Evolutionary conservation across 2,797 vertebrate species (phyloP), one percentile per base, ranked within the genome.

Genomic region (Gymnoscopelus microlampas): DNA sequence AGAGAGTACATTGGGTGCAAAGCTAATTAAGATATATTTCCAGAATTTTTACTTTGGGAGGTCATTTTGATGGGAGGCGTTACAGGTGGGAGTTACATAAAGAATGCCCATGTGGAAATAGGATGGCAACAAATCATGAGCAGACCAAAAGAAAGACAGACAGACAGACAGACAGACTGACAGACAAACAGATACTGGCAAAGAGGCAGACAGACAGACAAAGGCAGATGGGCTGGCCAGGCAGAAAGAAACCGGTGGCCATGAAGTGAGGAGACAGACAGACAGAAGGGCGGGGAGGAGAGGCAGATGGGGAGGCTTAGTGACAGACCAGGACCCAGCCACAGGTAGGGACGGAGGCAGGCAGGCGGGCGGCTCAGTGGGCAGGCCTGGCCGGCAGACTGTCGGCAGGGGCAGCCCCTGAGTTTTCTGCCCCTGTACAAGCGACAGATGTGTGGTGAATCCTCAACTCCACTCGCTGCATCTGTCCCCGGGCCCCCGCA

Each of bases 371-470:
- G 56, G 59, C 60, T 68, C 65, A 55, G 68, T 66, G 53, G 73
- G 51, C 71, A 63, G 29, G 77, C 68, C 76, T 70, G 67, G 76
- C 78, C 66, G 81, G 65, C 86, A 50, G 81, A 59, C 84, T 76
- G 84, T 79, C 85, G 78, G 88, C 60, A 68, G 83, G 85, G 78
- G 73, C 81, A 82, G 87, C 68, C 85, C 68, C 32, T 23, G 78
- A 87, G 88, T 44, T 85, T 83, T 84, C 81, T 59, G 85, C 70
- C 80, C 73, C 50, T 58, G 85, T 86, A 79, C 8, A 83, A 89
- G 85, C 83, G 88, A 92, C 94, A 95, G 93, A 94, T 94, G 93
- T 94, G 91, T 87, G 89, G 92, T 93, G 93, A 95, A 93, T 94
- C 88, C 92, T 93, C 93, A 93, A 92, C 92, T 90, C 83, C 71